These are phyloP conservation scores for Nestor notabilis DNA, from an alignment of 2,113 vertebrate genomes.

Conservation along the genomic window DNA sequence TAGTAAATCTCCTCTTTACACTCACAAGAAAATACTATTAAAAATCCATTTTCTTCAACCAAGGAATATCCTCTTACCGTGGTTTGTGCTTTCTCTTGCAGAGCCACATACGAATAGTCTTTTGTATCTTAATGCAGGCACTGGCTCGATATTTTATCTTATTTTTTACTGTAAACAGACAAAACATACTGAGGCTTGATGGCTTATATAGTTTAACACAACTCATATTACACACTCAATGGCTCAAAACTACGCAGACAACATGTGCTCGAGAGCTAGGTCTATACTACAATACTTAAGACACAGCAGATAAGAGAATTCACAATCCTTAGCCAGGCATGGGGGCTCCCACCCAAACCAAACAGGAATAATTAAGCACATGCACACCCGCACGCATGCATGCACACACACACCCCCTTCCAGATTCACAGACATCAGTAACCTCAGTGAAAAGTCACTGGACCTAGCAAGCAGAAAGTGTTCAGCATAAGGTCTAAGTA, in stretches of 20 bases:
- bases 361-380: fast-evolving
- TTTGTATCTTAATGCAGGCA: slow-evolving; percentile 93
- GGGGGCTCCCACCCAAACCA: not conserved
- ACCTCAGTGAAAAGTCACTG: not conserved
- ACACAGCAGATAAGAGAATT: not conserved
- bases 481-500: not conserved
- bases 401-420: no score
- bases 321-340: not conserved
- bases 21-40: not conserved
- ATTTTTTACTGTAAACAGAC: slow-evolving; percentile 87
- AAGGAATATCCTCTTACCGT: slow-evolving; percentile 78
- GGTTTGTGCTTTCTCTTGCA: slow-evolving; percentile 96
- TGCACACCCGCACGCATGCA: not conserved
- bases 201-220: not conserved
- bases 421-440: not conserved
- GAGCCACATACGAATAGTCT: slow-evolving; percentile 97
- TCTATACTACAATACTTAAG: not conserved
- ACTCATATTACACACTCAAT: not conserved
- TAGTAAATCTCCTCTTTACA: not conserved
- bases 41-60: not conserved
- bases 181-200: not conserved
- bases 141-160: slow-evolving; percentile 90
- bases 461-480: not conserved
- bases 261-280: not conserved
- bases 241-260: not conserved